Base-by-base conservation (phyloP, 2,888 invertebrate genomes). In the Argyresthia goedartella region DNA sequence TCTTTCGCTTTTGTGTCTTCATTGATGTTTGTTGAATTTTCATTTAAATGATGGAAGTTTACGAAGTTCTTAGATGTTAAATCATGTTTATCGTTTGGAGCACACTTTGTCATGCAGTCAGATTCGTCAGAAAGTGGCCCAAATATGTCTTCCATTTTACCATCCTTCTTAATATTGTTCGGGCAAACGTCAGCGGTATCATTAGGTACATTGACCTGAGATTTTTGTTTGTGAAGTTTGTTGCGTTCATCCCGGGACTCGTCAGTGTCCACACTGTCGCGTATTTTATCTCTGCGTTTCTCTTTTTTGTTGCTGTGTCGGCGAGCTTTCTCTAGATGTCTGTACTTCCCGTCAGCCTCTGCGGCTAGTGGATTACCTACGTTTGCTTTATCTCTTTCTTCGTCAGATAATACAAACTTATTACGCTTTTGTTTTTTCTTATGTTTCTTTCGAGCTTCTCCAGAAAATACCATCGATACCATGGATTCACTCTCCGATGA, bases 141-240 rank as follows among this genome's bases (percentile, higher is more conserved):
- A 76, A 95, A 95, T 56, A 95, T 95, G 61, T 94, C 95, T 72
- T 95, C 94, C 92, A 95, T 93, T 76, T 94, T 93, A 33, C 91
- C 94, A 60, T 93, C 93, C 56, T 93, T 90, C 62, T 92, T 90
- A 0, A 74, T 65, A 52, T 65, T 71, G 59, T 65, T 78, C 16
- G 69, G 60, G 53, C 67, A 54, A n/a, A 61, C 58, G 45, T 86
- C 85, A 39, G 65, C 56, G 10, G 60, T 52, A 47, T 64, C 60
- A 50, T 82, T 84, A 59, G 69, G 71, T 14, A 63, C 59, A 51
- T 61, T 67, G 55, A 65, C 69, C 1, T 69, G 63, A 4, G 65
- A 88, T 67, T 87, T 89, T 33, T 88, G 87, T 66, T 89, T 91
- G 69, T 89, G 91, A 0, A 87, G 71, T 76, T 90, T 91, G 52